Percentiles rank a stretch among this genome's conserved stretches.
phyloP scores from a whole-genome alignment of 2,888 invertebrate species.

The Hipparchia semele region DNA sequence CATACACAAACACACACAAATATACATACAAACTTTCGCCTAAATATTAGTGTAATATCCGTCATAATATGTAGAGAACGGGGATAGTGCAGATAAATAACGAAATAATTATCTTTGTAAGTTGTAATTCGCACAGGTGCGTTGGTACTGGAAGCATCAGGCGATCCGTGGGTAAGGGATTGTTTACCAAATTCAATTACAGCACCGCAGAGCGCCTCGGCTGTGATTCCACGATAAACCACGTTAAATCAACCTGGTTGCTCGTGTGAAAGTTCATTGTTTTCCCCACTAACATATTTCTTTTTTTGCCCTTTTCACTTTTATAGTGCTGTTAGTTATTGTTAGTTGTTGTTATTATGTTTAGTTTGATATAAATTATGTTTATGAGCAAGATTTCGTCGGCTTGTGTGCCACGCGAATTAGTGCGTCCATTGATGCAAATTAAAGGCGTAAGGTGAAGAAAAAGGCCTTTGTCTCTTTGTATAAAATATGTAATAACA shows the following conservation, averaged over 20 bases:
- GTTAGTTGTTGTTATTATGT: neutral
- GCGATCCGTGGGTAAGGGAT: constrained; percentile 65
- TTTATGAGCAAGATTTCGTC: no score
- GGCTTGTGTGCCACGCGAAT: no score
- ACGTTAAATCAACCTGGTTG: constrained; percentile 69
- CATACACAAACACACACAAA: no score
- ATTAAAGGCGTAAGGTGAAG: no score
- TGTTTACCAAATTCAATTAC: constrained; percentile 79
- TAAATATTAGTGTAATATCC: no score
- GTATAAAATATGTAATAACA: no score
- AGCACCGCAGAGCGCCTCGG: constrained; percentile 63
- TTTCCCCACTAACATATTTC: constrained; percentile 56
- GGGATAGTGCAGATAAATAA: neutral
- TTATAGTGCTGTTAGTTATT: constrained; percentile 8
- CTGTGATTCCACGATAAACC: constrained; percentile 72
- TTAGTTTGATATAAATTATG: neutral
- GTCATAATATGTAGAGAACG: no score
- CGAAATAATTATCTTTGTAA: neutral
- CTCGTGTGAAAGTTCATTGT: constrained; percentile 79
- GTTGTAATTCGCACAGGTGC: constrained; percentile 61
- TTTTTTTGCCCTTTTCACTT: constrained; percentile 42
- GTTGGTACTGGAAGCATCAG: constrained; percentile 52
- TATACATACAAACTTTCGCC: no score
- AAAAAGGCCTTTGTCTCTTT: no score
- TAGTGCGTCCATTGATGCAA: no score